Evolutionary conservation across 1,140 invertebrate genomes (phyloP), one percentile per base, ranked within the genome.

Genomic region (Zophobas morio): DNA sequence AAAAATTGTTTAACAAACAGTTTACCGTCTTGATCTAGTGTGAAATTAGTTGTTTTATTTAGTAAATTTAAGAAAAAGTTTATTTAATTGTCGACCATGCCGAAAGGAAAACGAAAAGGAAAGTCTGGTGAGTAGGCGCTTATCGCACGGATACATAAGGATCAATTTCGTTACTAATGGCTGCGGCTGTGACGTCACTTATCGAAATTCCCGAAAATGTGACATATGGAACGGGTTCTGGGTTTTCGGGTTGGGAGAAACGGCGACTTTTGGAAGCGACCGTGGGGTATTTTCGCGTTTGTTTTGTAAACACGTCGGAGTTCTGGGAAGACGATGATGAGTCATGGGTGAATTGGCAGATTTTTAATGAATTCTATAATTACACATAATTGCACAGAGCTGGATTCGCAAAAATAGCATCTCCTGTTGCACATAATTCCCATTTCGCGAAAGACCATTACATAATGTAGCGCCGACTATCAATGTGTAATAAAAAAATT

Each of bases 1-100:
- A 84, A 83, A 83, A 81, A 82, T 73, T 82, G 70, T 78, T 81
- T 82, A 83, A 84, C 76, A 80, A 85, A 86, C 83, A 81, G 81
- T 86, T 75, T 84, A 81, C 85, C 85, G 74, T 86, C 85, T 85
- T 86, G 85, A 86, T 86, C 83, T 73, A 84, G 84, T 85, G 84
- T 78, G 78, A 84, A 83, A 81, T 84, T 85, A 84, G 84, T 81
- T 74, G 78, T 81, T 81, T 83, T 81, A 74, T 80, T 82, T 84
- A 83, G 82, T 84, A 82, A 85, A 84, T 84, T 84, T 83, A 84
- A 83, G 82, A 81, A 82, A 79, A 82, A 83, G 80, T 81, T 80
- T 78, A 78, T 76, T 79, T 80, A 77, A 80, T 80, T 82, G 75
- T 76, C 78, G 53, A 84, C 49, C 81, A 86, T 86, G 85, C 85